A percentile compares a stretch with the other conserved stretches of the same genome.
phyloP scores from a whole-genome alignment of 2,113 vertebrate species.

The Tor tambroides region DNA sequence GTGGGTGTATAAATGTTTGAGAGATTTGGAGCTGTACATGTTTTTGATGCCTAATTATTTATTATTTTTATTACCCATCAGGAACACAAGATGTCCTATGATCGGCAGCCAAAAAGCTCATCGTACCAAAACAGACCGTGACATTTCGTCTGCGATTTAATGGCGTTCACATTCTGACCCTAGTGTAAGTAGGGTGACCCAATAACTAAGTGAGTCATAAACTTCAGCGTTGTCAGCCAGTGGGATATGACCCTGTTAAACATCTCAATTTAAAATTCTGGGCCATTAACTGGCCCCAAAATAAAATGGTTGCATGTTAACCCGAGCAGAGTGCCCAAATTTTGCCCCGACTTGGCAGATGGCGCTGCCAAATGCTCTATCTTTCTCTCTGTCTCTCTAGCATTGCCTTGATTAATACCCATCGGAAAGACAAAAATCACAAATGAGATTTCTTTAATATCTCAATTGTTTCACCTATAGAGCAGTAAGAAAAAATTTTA shows the following conservation, averaged over 20 bases:
- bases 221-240: slow-evolving; percentile 60
- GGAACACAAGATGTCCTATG: slow-evolving; percentile 63
- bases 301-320: slow-evolving; percentile 55
- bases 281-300: slow-evolving; percentile 56
- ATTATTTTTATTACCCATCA: slow-evolving; percentile 69
- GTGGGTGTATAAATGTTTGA: slow-evolving; percentile 68
- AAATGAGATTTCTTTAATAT: neutral
- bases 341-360: slow-evolving; percentile 31
- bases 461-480: neutral
- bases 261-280: slow-evolving; percentile 62
- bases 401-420: neutral
- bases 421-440: neutral
- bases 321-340: slow-evolving; percentile 40
- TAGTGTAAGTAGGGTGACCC: slow-evolving; percentile 47
- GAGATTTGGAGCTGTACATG: slow-evolving; percentile 57
- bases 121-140: slow-evolving; percentile 67
- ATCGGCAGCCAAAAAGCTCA: slow-evolving; percentile 68
- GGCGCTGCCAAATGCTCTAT: slow-evolving; percentile 22
- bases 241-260: slow-evolving; percentile 59
- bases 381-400: neutral
- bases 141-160: slow-evolving; percentile 70
- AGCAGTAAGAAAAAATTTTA: neutral
- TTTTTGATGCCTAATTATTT: slow-evolving; percentile 65
- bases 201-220: slow-evolving; percentile 62
- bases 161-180: slow-evolving; percentile 51